Percentiles rank a stretch among this genome's conserved stretches.
These are phyloP conservation scores for Xestia c-nigrum DNA, from an alignment of 2,888 invertebrate genomes.

Conservation along the genomic window DNA sequence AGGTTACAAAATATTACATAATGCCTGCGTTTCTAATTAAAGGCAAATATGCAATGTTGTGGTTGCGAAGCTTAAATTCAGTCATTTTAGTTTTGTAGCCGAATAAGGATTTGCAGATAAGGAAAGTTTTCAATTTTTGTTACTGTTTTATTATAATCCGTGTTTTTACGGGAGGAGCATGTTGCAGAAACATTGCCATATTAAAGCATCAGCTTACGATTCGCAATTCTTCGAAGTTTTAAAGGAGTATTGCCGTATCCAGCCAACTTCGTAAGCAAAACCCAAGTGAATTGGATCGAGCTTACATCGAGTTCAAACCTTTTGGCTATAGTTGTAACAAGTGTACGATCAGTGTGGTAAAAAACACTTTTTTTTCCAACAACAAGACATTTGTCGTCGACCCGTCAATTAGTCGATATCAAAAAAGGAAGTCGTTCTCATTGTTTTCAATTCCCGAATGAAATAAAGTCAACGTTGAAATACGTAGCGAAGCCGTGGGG, in stretches of 20 bases:
- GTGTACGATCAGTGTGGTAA: neutral
- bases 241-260: too few species aligned
- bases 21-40: neutral
- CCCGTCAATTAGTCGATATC: conserved; percentile 57
- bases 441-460: conserved; percentile 56
- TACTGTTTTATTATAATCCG: neutral
- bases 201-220: neutral
- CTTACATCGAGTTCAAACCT: neutral
- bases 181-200: neutral
- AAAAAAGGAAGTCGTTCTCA: conserved; percentile 56
- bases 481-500: conserved; percentile 50
- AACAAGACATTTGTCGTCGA: conserved; percentile 50
- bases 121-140: too few species aligned
- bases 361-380: conserved; percentile 39
- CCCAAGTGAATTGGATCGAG: conserved; percentile 13
- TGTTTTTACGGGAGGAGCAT: neutral
- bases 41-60: neutral
- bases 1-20: neutral
- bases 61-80: neutral
- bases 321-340: conserved; percentile 3
- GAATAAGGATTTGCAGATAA: neutral
- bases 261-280: conserved; percentile 6
- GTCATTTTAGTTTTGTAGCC: neutral
- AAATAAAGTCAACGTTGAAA: conserved; percentile 44
- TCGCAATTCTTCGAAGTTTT: neutral